Evolutionary conservation across 2,888 invertebrate species (phyloP), one percentile per base, ranked within the genome.

Genomic region (Athalia cordata): DNA sequence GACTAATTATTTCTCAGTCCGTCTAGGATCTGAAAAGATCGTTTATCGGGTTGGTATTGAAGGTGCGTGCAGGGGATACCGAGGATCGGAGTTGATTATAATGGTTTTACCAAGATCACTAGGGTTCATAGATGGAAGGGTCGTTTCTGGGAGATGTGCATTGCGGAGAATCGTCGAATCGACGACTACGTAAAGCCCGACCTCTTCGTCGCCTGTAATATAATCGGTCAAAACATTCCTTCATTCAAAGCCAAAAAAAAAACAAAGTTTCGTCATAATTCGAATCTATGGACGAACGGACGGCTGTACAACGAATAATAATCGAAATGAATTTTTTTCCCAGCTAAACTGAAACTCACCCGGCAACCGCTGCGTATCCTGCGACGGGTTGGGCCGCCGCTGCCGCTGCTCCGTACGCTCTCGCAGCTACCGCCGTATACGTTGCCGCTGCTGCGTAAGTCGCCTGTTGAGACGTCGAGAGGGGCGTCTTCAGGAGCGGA

Each of bases 371-470:
- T 85, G 94, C 94, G 88, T 94, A 94, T 87, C 95, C 95, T 84
- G 95, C 94, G 83, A 95, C 95, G 82, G 92, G 94, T 91, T 93
- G 93, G 86, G 93, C 93, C 82, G 93, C 93, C 81, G 93, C 94
- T 80, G 96, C 95, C 83, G 93, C 94, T 80, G 95, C 95, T 85
- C 95, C 94, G 86, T 95, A 95, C 83, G 96, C 96, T 84, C 96
- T 93, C 83, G 96, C 96, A 83, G 96, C 96, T 55, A 96, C 96
- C 81, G 96, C 96, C 88, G 96, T 96, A 91, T 96, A 96, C 82
- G 95, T 95, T 78, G 96, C 96, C 85, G 96, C 96, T 81, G 96
- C 96, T 89, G 96, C 96, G 89, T 96, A 96, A 86, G 95, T 95
- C 83, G 95, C 95, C 93, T 96, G 96, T 92, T 96, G 96, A 90